phyloP scores from a whole-genome alignment of 2,888 invertebrate genomes.

The Drosophila niveifrons region DNA sequence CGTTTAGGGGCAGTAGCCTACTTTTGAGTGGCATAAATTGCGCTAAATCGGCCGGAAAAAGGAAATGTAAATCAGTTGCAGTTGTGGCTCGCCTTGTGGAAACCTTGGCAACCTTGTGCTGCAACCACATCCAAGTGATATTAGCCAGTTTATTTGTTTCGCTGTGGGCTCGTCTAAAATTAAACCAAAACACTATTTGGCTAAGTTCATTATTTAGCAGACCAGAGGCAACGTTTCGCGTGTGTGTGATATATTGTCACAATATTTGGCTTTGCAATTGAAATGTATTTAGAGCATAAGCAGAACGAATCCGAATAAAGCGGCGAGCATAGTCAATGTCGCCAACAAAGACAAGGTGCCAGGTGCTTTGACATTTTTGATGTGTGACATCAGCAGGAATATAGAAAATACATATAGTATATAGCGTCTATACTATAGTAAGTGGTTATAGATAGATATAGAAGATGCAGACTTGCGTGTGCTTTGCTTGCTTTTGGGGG shows the following conservation, averaged over 20 bases:
- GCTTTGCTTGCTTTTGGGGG: conserved; percentile 8
- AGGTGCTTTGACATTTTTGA: conserved; percentile 69
- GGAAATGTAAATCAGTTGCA: conserved; percentile 41
- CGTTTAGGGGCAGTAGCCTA: conserved; percentile 12
- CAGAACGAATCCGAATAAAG: conserved; percentile 17
- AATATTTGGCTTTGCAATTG: conserved; percentile 42
- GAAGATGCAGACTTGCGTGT: conserved; percentile 13
- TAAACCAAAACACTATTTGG: conserved; percentile 7
- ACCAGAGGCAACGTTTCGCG: conserved; percentile 25
- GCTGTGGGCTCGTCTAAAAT: conserved; percentile 8
- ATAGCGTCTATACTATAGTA: not conserved
- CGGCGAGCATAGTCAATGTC: conserved; percentile 34
- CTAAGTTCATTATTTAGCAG: conserved; percentile 54
- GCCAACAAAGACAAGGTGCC: conserved; percentile 45
- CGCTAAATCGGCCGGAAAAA: conserved; percentile 14
- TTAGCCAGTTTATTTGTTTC: conserved; percentile 9
- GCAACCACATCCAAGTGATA: not conserved
- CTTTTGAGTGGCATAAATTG: conserved; percentile 38
- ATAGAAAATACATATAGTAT: conserved; percentile 8
- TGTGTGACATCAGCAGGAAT: conserved; percentile 67
- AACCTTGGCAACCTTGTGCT: conserved; percentile 9
- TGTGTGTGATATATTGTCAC: conserved; percentile 29
- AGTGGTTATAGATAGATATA: not conserved
- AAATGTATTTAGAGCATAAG: conserved; percentile 29
- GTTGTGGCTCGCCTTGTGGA: conserved; percentile 11